phyloP scores from a whole-genome alignment of 2,888 invertebrate genomes.

The Chromoteleia sp. region DNA sequence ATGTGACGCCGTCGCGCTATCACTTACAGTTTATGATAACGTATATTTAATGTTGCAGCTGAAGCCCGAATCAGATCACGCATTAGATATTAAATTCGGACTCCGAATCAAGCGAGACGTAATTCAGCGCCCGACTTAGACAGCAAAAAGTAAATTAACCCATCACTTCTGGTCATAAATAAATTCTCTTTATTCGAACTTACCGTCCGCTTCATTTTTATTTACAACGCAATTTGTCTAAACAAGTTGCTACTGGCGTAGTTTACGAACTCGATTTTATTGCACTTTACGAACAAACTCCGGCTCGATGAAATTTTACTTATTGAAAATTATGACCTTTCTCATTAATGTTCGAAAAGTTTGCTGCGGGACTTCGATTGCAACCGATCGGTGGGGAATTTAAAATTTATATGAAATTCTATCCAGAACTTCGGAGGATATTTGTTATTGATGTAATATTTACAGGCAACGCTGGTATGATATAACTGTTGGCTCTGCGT shows the following conservation, averaged over 20 bases:
- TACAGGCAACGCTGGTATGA: not conserved
- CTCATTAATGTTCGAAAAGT: slow-evolving; percentile 45
- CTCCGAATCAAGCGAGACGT: slow-evolving; percentile 14
- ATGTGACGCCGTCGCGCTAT: slow-evolving; percentile 21
- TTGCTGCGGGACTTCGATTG: slow-evolving; percentile 16
- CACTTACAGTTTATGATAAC: slow-evolving; percentile 36
- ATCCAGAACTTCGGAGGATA: slow-evolving; percentile 38
- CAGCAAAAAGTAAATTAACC: slow-evolving; percentile 21
- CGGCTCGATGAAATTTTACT: slow-evolving; percentile 35
- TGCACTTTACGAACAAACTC: slow-evolving; percentile 2
- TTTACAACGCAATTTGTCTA: slow-evolving; percentile 20
- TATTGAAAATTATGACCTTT: slow-evolving; percentile 36
- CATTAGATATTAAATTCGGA: slow-evolving; percentile 39
- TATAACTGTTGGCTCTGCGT: not conserved
- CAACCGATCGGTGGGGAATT: slow-evolving; percentile 1
- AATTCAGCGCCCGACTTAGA: slow-evolving; percentile 5
- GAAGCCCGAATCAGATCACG: slow-evolving; percentile 10
- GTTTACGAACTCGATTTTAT: slow-evolving; percentile 17
- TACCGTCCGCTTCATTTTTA: slow-evolving; percentile 4
- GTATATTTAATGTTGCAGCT: slow-evolving; percentile 18
- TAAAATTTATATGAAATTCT: slow-evolving; percentile 46
- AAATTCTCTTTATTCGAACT: slow-evolving; percentile 3
- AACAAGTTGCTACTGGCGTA: not conserved
- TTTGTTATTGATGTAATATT: slow-evolving; percentile 47
- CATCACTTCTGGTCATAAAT: slow-evolving; percentile 7